Percentiles rank a stretch among this genome's conserved stretches.
Evolutionary conservation across 23 tunicate genomes (phyloP).

Genomic region (Trididemnum nubilum): DNA sequence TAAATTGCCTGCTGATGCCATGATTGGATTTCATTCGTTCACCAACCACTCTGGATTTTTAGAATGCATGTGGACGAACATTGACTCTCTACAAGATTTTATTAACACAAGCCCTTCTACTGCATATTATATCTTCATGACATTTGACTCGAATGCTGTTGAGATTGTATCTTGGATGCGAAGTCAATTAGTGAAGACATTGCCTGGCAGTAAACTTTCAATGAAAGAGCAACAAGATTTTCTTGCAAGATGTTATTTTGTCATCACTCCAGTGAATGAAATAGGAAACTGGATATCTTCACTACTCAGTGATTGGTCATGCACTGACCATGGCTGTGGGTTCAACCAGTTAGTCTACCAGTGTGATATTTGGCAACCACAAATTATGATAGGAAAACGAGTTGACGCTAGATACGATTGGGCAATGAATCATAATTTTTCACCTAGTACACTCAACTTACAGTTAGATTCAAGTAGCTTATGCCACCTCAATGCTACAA

Average conservation of each 20-base stretch:
- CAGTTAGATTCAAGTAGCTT: not conserved
- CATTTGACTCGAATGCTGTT: conserved; percentile 40
- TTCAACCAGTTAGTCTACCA: conserved; percentile 30
- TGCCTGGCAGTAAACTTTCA: conserved; percentile 9
- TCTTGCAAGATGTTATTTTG: conserved; percentile 31
- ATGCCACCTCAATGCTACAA: not conserved
- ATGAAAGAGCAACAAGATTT: conserved; percentile 25
- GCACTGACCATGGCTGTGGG: conserved; percentile 69
- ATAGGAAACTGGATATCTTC: conserved; percentile 49
- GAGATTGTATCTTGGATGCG: conserved; percentile 36
- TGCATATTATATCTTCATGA: conserved; percentile 47
- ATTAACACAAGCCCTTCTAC: conserved; percentile 36
- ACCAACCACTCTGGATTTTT: conserved; percentile 55
- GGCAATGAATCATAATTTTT: conserved; percentile 51
- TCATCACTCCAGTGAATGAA: conserved; percentile 31
- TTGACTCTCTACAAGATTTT: conserved; percentile 37
- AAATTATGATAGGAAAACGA: conserved; percentile 14
- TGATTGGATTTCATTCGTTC: conserved; percentile 61
- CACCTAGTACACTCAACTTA: conserved; percentile 4
- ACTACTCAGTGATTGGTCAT: conserved; percentile 50
- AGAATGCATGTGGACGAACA: conserved; percentile 58
- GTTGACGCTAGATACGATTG: conserved; percentile 69
- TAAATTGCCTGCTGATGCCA: conserved; percentile 18
- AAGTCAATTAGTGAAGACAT: conserved; percentile 1
- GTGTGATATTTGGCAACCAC: conserved; percentile 1